Conservation (phyloP, 2,888 invertebrate species). For the Arrhopalites spinosus region DNA sequence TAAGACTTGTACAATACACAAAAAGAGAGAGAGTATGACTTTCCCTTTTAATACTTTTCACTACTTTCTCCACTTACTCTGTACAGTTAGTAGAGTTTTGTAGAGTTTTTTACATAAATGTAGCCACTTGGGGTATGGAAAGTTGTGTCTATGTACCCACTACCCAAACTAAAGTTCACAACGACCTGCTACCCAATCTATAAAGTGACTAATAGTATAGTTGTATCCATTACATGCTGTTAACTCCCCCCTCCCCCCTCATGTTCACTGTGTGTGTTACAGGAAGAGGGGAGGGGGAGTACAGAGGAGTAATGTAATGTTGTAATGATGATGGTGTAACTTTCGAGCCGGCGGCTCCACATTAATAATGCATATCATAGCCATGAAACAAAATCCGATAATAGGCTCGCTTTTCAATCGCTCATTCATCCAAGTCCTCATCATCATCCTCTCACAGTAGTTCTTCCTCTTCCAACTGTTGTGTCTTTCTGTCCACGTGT, state of each 20-base stretch:
- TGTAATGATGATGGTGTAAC: slow-evolving; percentile 15
- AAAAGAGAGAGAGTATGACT: too few species aligned
- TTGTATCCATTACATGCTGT: slow-evolving; percentile 16
- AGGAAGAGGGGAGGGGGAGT: background rate
- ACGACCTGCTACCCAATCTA: too few species aligned
- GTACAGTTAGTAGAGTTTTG: too few species aligned
- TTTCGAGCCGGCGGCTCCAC: slow-evolving; percentile 27
- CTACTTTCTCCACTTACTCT: too few species aligned
- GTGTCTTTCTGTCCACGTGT: too few species aligned
- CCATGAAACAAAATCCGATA: slow-evolving; percentile 37
- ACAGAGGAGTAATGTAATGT: background rate
- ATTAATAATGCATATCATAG: slow-evolving; percentile 30
- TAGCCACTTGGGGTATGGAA: background rate
- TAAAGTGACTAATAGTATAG: background rate
- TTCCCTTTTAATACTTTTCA: too few species aligned
- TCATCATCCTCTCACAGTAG: background rate
- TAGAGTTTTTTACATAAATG: too few species aligned
- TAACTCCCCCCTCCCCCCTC: slow-evolving; percentile 4
- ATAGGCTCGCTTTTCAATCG: slow-evolving; percentile 32
- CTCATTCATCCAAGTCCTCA: slow-evolving; percentile 13
- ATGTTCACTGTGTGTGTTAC: background rate
- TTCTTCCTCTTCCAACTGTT: too few species aligned
- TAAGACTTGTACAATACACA: too few species aligned
- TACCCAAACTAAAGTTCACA: too few species aligned
- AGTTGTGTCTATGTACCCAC: too few species aligned